Evolutionary conservation across 1,140 invertebrate genomes (phyloP).

Genomic region (Sitobion miscanthi): DNA sequence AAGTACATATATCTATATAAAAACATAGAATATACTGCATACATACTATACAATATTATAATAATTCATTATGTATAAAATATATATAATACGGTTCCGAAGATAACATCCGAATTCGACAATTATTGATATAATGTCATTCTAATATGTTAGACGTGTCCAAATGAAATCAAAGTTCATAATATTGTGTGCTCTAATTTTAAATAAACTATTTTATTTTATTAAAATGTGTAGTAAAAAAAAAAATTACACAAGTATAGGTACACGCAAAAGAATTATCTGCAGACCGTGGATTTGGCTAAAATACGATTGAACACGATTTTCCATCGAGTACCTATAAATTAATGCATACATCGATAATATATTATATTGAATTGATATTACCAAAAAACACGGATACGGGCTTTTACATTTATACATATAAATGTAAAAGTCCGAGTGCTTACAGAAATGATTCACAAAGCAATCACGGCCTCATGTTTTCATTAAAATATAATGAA

Average conservation of each 20-base stretch:
- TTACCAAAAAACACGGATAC: background rate
- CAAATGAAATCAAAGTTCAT: background rate
- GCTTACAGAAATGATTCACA: no score
- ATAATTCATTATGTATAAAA: no score
- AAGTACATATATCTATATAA: background rate
- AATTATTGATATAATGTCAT: background rate
- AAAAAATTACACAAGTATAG: background rate
- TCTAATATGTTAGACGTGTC: background rate
- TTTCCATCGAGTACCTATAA: background rate
- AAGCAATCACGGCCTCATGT: no score
- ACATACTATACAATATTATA: no score
- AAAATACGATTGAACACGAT: background rate
- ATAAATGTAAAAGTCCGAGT: background rate
- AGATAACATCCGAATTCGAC: background rate
- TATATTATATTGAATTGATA: no score
- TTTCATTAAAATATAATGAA: no score
- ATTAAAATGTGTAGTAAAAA: background rate
- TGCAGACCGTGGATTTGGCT: background rate
- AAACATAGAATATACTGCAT: no score
- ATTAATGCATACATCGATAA: no score
- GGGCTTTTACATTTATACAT: background rate
- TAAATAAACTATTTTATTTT: background rate
- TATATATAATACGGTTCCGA: no score
- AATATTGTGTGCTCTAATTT: background rate
- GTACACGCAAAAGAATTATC: background rate